Percentiles rank a stretch among this genome's conserved stretches.
phyloP scores from a whole-genome alignment of 2,113 vertebrate genomes.

The Otis tarda region DNA sequence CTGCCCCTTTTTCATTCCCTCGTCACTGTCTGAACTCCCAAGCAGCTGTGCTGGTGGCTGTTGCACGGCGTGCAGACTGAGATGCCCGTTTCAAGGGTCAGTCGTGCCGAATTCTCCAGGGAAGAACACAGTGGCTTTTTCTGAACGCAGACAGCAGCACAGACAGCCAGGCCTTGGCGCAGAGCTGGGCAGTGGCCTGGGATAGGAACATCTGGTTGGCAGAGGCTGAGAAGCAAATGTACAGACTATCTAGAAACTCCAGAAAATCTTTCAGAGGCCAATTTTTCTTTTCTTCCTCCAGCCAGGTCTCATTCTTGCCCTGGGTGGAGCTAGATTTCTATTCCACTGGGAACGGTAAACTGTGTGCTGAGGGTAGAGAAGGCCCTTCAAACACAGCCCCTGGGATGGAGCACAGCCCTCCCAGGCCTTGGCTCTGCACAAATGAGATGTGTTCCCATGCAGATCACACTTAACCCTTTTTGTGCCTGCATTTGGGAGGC shows the following conservation, averaged over 20 bases:
- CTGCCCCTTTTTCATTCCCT: background rate
- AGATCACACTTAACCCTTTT: background rate
- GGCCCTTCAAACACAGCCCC: background rate
- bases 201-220: background rate
- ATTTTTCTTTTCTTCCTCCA: background rate
- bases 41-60: background rate
- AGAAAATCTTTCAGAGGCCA: background rate
- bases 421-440: background rate
- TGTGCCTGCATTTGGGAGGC: background rate
- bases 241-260: background rate
- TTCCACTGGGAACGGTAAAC: background rate
- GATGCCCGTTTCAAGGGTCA: rapidly evolving
- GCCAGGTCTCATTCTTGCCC: background rate
- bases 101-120: rapidly evolving
- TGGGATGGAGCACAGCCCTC: background rate
- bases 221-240: background rate
- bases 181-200: background rate
- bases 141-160: rapidly evolving
- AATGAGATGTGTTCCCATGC: background rate
- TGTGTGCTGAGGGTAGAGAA: background rate
- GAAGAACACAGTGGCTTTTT: background rate
- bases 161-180: background rate
- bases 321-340: background rate
- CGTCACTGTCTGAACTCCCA: no score
- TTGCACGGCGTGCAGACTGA: rapidly evolving